phyloP scores from a whole-genome alignment of 1,140 invertebrate genomes.

The Orussus abietinus region DNA sequence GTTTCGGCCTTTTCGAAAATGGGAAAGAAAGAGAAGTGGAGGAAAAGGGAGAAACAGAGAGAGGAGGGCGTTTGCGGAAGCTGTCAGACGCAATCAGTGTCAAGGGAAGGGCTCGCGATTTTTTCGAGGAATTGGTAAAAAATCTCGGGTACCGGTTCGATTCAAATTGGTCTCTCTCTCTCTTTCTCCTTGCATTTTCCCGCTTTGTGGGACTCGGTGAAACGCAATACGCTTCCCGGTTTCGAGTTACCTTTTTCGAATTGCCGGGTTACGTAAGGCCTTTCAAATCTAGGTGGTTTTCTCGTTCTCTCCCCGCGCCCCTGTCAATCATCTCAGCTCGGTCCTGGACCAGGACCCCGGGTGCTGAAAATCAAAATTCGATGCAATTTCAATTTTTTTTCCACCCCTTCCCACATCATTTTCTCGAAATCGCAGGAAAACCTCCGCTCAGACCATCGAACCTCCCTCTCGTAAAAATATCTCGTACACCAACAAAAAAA shows the following conservation, averaged over 20 bases:
- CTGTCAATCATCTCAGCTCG: too few species aligned
- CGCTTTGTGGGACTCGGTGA: constrained; percentile 28
- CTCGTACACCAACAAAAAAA: too few species aligned
- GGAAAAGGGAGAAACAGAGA: constrained; percentile 10
- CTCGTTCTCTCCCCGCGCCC: too few species aligned
- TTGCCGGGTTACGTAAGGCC: constrained; percentile 10
- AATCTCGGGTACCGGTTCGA: constrained; percentile 17
- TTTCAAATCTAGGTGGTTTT: neutral
- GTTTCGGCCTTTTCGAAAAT: constrained; percentile 20
- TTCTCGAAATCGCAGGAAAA: neutral
- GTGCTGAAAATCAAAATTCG: too few species aligned
- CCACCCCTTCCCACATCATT: too few species aligned
- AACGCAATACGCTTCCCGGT: constrained; percentile 24
- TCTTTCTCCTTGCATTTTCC: constrained; percentile 20
- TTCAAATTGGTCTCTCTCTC: constrained; percentile 27
- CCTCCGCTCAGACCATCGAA: neutral
- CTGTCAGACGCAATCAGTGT: constrained; percentile 35
- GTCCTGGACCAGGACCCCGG: too few species aligned
- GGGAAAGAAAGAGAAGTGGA: constrained; percentile 21
- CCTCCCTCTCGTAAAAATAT: neutral
- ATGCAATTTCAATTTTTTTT: too few species aligned
- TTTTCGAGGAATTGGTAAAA: constrained; percentile 8
- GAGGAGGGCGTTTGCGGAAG: constrained; percentile 25
- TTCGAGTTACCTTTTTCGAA: constrained; percentile 23
- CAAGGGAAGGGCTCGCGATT: constrained; percentile 11